These are phyloP conservation scores for Apogon talboti DNA, from an alignment of 2,797 vertebrate species.

Conservation along the genomic window DNA sequence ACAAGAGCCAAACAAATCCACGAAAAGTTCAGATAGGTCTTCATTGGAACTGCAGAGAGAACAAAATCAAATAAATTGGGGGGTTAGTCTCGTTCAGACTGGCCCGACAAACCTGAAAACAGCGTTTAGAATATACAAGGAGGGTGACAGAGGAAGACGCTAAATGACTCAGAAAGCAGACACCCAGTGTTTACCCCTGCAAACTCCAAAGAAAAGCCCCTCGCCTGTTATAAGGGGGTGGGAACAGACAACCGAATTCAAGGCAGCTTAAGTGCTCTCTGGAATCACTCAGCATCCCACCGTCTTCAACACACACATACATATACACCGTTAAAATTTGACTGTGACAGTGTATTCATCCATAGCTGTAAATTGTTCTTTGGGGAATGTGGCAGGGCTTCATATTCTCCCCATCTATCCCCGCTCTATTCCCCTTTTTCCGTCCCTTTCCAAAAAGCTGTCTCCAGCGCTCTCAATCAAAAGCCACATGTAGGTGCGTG, in stretches of 20 bases:
- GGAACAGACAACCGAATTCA: conserved; percentile 75
- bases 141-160: conserved; percentile 70
- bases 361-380: conserved; percentile 83
- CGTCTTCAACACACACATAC: conserved; percentile 52
- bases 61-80: conserved; percentile 82
- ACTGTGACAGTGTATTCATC: conserved; percentile 78
- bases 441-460: conserved; percentile 58
- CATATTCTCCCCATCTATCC: conserved; percentile 45
- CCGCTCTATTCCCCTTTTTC: conserved; percentile 32
- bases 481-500: conserved; percentile 44
- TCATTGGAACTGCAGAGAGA: conserved; percentile 73
- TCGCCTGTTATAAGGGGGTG: conserved; percentile 63
- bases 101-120: conserved; percentile 78
- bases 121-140: conserved; percentile 64
- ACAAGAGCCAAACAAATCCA: conserved; percentile 72
- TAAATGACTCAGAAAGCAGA: conserved; percentile 78
- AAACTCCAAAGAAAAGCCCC: conserved; percentile 70
- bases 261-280: conserved; percentile 80
- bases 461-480: conserved; percentile 65
- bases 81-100: conserved; percentile 68
- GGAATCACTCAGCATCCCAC: conserved; percentile 79
- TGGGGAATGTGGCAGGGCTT: conserved; percentile 74
- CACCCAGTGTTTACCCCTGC: conserved; percentile 69
- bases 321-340: conserved; percentile 66
- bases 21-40: conserved; percentile 77